These are phyloP conservation scores for Falco punctatus DNA, from an alignment of 2,113 vertebrate species.

Conservation along the genomic window DNA sequence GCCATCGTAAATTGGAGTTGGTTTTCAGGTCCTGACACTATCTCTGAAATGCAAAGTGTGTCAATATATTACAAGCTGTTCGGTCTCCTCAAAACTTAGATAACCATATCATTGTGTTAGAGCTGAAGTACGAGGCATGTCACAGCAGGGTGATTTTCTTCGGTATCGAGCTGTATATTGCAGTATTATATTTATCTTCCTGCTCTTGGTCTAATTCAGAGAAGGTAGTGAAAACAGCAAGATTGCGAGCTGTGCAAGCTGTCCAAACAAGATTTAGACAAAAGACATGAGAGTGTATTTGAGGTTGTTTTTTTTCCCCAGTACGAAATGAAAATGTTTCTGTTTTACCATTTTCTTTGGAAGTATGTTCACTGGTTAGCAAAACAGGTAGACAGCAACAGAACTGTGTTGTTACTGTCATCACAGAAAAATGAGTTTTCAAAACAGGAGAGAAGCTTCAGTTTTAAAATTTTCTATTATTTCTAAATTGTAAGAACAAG, in stretches of 20 bases:
- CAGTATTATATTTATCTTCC: conserved; percentile 18
- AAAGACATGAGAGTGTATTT: neutral
- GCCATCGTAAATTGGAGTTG: neutral
- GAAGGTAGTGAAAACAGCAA: conserved; percentile 10
- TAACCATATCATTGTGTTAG: neutral
- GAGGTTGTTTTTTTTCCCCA: neutral
- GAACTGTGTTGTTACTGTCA: neutral
- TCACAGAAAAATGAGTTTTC: neutral
- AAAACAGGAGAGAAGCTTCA: neutral
- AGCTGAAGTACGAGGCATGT: neutral
- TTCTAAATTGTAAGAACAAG: neutral
- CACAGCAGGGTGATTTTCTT: conserved; percentile 15
- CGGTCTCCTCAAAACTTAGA: neutral
- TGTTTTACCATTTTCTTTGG: conserved; percentile 13
- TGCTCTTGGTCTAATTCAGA: neutral
- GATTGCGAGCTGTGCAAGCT: neutral
- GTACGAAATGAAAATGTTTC: neutral
- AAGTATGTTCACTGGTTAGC: neutral
- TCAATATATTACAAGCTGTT: conserved; percentile 17
- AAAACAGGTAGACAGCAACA: neutral
- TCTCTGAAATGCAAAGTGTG: conserved; percentile 26
- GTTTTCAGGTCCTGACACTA: conserved; percentile 16
- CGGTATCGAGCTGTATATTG: neutral
- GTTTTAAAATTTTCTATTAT: neutral
- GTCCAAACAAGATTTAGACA: conserved; percentile 52